These are phyloP conservation scores for Euzetes globulus DNA, from an alignment of 2,888 invertebrate species.

Conservation along the genomic window DNA sequence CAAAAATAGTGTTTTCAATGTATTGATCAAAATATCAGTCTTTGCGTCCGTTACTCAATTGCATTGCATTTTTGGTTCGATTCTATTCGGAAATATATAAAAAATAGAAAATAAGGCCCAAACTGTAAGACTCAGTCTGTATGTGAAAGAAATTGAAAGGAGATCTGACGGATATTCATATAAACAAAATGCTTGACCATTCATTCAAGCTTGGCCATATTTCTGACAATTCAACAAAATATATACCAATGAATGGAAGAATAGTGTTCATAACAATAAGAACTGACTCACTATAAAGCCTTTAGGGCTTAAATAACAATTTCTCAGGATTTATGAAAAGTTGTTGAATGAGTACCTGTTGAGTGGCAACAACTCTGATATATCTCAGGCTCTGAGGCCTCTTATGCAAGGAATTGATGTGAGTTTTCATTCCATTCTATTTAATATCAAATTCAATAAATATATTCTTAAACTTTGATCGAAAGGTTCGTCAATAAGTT, in stretches of 20 bases:
- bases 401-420: neutral
- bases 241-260: neutral
- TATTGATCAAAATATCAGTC: neutral
- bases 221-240: neutral
- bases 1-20: neutral
- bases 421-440: neutral
- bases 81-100: neutral
- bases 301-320: constrained; percentile 22
- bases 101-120: neutral
- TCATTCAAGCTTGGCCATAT: neutral
- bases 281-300: constrained; percentile 11
- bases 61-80: neutral
- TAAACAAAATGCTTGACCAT: constrained; percentile 19
- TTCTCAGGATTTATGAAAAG: neutral
- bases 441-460: neutral
- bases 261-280: neutral
- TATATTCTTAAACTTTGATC: neutral
- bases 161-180: constrained; percentile 18
- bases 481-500: neutral
- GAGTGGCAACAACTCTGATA: constrained; percentile 12
- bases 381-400: neutral
- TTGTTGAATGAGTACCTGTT: constrained; percentile 11
- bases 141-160: constrained; percentile 4
- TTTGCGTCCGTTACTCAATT: constrained; percentile 22
- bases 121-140: neutral